phyloP scores from a whole-genome alignment of 1,140 invertebrate genomes.

The Aphaenogaster floridana region DNA sequence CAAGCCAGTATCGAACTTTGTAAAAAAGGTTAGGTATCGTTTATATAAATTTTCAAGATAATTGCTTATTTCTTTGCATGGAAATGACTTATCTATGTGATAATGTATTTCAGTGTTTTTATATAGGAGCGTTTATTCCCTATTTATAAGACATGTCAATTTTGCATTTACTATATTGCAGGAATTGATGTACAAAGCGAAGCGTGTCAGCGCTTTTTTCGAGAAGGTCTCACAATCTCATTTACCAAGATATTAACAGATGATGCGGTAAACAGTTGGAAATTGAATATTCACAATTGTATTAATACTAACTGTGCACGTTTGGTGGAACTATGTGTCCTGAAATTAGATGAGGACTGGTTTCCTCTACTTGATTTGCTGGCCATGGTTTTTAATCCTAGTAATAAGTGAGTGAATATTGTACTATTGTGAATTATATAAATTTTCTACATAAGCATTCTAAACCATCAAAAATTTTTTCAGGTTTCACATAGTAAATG shows the following conservation, averaged over 20 bases:
- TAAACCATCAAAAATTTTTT: conserved; percentile 74
- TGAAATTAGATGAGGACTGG: conserved; percentile 97
- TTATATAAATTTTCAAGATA: not conserved
- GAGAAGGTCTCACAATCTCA: conserved; percentile 97
- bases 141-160: not conserved
- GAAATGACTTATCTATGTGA: not conserved
- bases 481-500: conserved; percentile 98
- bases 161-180: conserved; percentile 80
- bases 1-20: conserved; percentile 96
- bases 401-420: conserved; percentile 92
- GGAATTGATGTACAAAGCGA: conserved; percentile 96
- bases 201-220: conserved; percentile 97
- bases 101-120: conserved; percentile 5
- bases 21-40: conserved; percentile 89
- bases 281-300: conserved; percentile 98
- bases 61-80: not conserved
- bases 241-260: conserved; percentile 99
- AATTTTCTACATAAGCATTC: not conserved
- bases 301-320: conserved; percentile 97
- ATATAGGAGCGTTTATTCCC: not conserved
- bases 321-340: conserved; percentile 96
- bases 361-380: conserved; percentile 97
- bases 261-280: conserved; percentile 99
- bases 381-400: conserved; percentile 97
- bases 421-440: not conserved